These are phyloP conservation scores for Drosophila chauvacae DNA, from an alignment of 1,140 invertebrate genomes.

Conservation along the genomic window DNA sequence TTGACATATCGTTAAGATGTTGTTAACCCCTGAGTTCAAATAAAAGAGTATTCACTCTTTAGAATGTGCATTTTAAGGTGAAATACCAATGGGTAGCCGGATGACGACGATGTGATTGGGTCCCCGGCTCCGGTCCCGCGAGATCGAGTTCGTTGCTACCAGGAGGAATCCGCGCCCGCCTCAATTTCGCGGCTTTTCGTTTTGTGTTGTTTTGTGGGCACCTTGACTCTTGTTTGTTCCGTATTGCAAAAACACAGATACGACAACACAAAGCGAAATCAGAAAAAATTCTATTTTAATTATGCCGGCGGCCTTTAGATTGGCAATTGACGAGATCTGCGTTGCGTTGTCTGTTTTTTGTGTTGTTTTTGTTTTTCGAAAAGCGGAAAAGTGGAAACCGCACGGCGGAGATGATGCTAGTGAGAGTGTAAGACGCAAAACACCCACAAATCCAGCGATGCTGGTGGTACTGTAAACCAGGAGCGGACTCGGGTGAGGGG, in stretches of 20 bases:
- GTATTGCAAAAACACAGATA: conserved; percentile 53
- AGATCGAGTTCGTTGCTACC: conserved; percentile 54
- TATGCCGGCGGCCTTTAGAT: conserved; percentile 73
- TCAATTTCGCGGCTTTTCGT: conserved; percentile 35
- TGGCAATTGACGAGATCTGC: conserved; percentile 70
- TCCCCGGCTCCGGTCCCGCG: not conserved
- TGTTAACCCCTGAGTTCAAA: not conserved
- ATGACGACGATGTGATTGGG: conserved; percentile 5
- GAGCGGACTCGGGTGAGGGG: conserved; percentile 4
- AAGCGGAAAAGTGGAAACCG: conserved; percentile 70
- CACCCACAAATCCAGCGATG: conserved; percentile 58
- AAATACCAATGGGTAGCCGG: conserved; percentile 7
- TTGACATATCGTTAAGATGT: not conserved
- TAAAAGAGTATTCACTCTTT: conserved; percentile 10
- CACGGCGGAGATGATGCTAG: conserved; percentile 35
- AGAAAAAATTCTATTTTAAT: conserved; percentile 70
- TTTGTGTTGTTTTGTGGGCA: conserved; percentile 28
- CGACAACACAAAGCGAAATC: conserved; percentile 30
- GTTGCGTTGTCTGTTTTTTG: conserved; percentile 33
- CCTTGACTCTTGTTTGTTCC: conserved; percentile 74
- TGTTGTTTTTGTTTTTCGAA: conserved; percentile 36
- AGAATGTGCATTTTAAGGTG: conserved; percentile 7
- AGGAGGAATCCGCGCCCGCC: conserved; percentile 22
- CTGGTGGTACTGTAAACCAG: conserved; percentile 16
- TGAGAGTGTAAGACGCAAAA: conserved; percentile 54